phyloP scores from a whole-genome alignment of 2,113 vertebrate species.

The Daubentonia madagascariensis region DNA sequence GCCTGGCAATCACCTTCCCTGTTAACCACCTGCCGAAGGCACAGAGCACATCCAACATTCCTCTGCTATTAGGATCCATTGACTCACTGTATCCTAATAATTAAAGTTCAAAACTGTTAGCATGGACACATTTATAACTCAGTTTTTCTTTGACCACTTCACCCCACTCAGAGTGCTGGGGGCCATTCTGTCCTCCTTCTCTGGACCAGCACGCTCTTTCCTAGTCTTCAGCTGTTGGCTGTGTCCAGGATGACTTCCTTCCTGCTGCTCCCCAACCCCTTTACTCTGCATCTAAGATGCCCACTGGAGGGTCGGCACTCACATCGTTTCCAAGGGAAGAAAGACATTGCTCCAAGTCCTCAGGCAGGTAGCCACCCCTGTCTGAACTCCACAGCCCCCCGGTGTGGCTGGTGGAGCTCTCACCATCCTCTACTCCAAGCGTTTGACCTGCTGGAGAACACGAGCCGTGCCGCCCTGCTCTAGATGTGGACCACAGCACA shows the following conservation, averaged over 20 bases:
- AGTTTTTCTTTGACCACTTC: neutral
- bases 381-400: neutral
- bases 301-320: accelerated
- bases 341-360: neutral
- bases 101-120: neutral
- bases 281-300: neutral
- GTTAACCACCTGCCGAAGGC: neutral
- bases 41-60: neutral
- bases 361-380: accelerated
- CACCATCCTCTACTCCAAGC: neutral
- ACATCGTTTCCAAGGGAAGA: no score
- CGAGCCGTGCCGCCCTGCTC: accelerated
- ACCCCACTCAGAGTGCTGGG: no score
- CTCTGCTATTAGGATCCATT: neutral
- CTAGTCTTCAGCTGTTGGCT: neutral
- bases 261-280: accelerated
- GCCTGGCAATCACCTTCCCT: neutral
- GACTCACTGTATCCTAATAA: neutral
- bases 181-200: neutral
- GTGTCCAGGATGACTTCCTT: accelerated
- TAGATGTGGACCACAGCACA: neutral
- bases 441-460: neutral
- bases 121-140: neutral
- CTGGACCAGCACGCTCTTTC: neutral
- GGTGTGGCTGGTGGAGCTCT: neutral